phyloP scores from a whole-genome alignment of 2,797 vertebrate genomes.

The Coregonus ussuriensis region DNA sequence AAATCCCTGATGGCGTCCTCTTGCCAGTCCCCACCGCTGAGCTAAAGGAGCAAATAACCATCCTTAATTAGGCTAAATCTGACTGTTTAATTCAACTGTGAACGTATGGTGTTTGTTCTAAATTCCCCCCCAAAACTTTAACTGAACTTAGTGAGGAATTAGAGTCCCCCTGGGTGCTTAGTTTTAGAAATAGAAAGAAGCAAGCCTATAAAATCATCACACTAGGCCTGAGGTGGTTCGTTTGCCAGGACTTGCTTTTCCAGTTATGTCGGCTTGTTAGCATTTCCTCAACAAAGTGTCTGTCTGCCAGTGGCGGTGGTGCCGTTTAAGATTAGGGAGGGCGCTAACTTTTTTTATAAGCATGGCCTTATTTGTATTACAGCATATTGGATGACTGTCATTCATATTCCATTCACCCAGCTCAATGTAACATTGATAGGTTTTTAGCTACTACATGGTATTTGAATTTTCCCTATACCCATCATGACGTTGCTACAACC shows the following conservation, averaged over 20 bases:
- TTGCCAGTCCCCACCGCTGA: too few relatives aligned
- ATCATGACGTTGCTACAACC: too few relatives aligned
- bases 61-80: slow-evolving; percentile 52
- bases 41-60: slow-evolving; percentile 27
- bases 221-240: slow-evolving; percentile 14
- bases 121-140: slow-evolving; percentile 37
- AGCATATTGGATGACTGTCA: too few relatives aligned
- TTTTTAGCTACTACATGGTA: too few relatives aligned
- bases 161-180: slow-evolving; percentile 25
- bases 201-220: slow-evolving; percentile 28
- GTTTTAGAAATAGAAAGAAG: slow-evolving; percentile 23
- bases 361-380: too few relatives aligned
- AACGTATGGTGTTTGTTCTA: slow-evolving; percentile 39
- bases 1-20: not conserved
- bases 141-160: slow-evolving; percentile 23
- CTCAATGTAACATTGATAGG: too few relatives aligned
- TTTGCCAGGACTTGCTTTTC: slow-evolving; percentile 24
- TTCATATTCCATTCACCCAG: too few relatives aligned
- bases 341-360: too few relatives aligned
- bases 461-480: too few relatives aligned
- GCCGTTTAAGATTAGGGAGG: too few relatives aligned
- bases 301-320: not conserved
- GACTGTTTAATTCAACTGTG: slow-evolving; percentile 55
- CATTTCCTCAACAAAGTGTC: slow-evolving; percentile 2
- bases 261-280: slow-evolving; percentile 16